A percentile compares a stretch with the other conserved stretches of the same genome.
Conservation (phyloP, 2,113 vertebrate species). For the Naja naja region DNA sequence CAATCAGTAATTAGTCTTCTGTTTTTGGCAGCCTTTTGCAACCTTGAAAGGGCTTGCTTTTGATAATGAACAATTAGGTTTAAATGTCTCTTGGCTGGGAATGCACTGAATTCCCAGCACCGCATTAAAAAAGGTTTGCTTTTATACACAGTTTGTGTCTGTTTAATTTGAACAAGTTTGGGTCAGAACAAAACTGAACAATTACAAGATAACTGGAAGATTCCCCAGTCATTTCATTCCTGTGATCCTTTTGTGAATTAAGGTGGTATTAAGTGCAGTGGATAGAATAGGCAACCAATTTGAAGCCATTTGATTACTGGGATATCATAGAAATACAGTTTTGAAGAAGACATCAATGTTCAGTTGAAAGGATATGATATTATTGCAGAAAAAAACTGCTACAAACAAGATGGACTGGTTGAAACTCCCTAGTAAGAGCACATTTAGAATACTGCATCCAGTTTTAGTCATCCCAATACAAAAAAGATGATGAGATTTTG, state of each 20-base stretch:
- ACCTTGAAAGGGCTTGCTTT: no score
- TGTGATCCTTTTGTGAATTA: background rate
- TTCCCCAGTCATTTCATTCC: background rate
- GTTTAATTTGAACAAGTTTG: no score
- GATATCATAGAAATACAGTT: background rate
- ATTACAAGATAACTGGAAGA: background rate
- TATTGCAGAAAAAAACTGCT: background rate
- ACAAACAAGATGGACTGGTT: background rate
- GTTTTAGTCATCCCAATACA: background rate
- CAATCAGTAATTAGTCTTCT: no score
- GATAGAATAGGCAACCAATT: background rate
- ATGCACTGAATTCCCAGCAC: no score
- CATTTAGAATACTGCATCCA: background rate
- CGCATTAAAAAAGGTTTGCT: no score
- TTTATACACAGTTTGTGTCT: no score
- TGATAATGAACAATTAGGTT: no score
- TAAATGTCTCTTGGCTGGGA: no score
- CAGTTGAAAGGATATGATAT: background rate
- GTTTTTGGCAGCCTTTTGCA: no score
- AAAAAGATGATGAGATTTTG: background rate
- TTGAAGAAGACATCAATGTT: background rate
- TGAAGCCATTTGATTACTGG: background rate
- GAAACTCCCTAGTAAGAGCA: background rate
- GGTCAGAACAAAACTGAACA: no score
- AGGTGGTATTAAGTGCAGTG: background rate